Base-by-base conservation (phyloP, 2,888 invertebrate genomes). In the Pardosa pseudoannulata region DNA sequence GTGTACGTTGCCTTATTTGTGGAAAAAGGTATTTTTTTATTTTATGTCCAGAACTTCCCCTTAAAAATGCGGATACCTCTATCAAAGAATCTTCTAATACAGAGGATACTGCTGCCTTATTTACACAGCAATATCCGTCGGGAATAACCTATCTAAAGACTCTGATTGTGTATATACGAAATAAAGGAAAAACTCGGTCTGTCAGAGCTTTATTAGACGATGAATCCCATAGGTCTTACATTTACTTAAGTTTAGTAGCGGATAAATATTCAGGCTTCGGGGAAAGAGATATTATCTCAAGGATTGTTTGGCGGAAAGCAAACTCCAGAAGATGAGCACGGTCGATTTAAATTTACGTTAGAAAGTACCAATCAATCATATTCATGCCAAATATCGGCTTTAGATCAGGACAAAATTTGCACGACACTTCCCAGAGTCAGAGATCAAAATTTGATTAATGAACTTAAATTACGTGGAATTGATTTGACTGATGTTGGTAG, bases 281-380 rank as follows among this genome's bases (percentile, higher is more conserved):
- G 78, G 68, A 78, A 19, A 28, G 68, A 78, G n/a, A 50, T 68
- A 3, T 50, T 78, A 19, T 68, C 78, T 46, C 78, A 68, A 50
- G 50, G 68, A 46, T 11, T 78, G 32, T 78, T 78, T 50, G 78
- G 68, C 0, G 68, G 50, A 23, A 46, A 16, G 31, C 39, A n/a
- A 29, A 28, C 50, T 9, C 36, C 36, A 36, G 9, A 36, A 36
- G 36, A 5, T 5, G 9, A 7, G 9, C 36, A 36, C 36, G 9
- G 36, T 7, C 5, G 9, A 9, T 36, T 7, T 36, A 36, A 36
- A 7, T 7, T 36, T 36, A 36, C 36, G 36, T 9, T 36, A 36
- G 9, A 36, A 36, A 36, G 36, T 36, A 5, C 9, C 9, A 9
- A 36, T 9, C 36, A 9, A 7, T 36, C 36, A n/a, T 9, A 7